Conservation (phyloP, 2,888 invertebrate species). For the Eupithecia subumbrata region DNA sequence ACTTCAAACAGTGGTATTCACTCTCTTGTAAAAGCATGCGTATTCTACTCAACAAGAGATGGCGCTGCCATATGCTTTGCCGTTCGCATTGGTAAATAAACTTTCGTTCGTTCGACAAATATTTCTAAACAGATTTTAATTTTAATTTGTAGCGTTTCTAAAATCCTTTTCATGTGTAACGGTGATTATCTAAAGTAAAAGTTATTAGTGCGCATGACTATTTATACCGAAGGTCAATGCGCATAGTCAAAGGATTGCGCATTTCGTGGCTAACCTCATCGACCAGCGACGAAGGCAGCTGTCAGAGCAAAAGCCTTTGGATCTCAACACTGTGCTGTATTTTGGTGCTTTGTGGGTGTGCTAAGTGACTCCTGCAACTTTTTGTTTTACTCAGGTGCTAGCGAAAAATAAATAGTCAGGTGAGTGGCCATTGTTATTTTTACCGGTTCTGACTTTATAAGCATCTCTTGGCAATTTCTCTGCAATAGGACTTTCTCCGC, state of each 20-base stretch:
- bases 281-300: slow-evolving; percentile 71
- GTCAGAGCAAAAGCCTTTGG: slow-evolving; percentile 70
- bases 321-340: slow-evolving; percentile 70
- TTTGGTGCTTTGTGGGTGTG: slow-evolving; percentile 79
- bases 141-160: too few relatives aligned
- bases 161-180: neutral
- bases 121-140: neutral
- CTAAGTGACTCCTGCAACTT: slow-evolving; percentile 68
- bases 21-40: neutral
- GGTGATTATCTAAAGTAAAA: neutral
- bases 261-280: slow-evolving; percentile 74
- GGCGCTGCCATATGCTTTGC: slow-evolving; percentile 32
- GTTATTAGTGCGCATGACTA: slow-evolving; percentile 72
- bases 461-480: neutral
- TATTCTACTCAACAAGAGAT: slow-evolving; percentile 47
- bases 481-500: slow-evolving; percentile 28
- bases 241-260: slow-evolving; percentile 84
- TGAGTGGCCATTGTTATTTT: slow-evolving; percentile 53
- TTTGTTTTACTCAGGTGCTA: slow-evolving; percentile 67
- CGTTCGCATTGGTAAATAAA: neutral
- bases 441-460: slow-evolving; percentile 23
- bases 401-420: slow-evolving; percentile 65
- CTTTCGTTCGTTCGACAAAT: neutral
- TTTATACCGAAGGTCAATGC: slow-evolving; percentile 72
- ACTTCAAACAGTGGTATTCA: neutral